Base-by-base conservation (phyloP, 2,797 vertebrate species). In the Chelidonichthys spinosus region DNA sequence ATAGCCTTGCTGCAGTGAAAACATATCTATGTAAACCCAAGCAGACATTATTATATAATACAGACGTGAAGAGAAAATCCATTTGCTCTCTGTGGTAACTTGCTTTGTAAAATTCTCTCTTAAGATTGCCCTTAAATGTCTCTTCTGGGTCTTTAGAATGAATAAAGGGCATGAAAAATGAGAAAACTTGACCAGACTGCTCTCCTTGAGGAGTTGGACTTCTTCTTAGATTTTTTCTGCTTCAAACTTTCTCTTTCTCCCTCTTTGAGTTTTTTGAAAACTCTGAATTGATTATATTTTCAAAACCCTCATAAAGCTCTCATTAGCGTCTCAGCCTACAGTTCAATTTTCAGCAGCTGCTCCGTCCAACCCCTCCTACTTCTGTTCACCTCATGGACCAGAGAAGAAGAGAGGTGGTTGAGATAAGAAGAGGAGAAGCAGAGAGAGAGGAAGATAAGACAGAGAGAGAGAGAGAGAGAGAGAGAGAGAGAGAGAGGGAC, bases 91-190 rank as follows among this genome's bases (percentile, higher is more conserved):
- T 69, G 52, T 54, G 44, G 65, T 76, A 81, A 86, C 81, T 75
- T 84, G 46, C 70, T 44, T 63, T 76, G 72, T 42, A 84, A 88
- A 85, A 74, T 81, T 86, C 83, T 81, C 73, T 84, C 73, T 84
- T 54, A 84, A 83, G 80, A 87, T 67, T 84, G 64, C 50, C 78
- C 63, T 80, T 81, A 83, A 87, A 81, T 60, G 78, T 77, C 49
- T 87, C 82, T 75, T 74, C 47, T 0, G 69, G 56, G 68, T 82
- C 59, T 86, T 83, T 46, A 61, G 72, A 76, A 58, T 74, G 65
- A 76, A 80, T 78, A 90, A 89, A 90, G 87, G 85, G 85, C 85
- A 87, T 88, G 63, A 77, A 62, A 83, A 78, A 88, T 87, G 54
- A 63, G 71, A 63, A 85, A 85, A 79, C 75, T 76, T 68, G 32